phyloP scores from a whole-genome alignment of 2,113 vertebrate genomes.

The Oceanites oceanicus region DNA sequence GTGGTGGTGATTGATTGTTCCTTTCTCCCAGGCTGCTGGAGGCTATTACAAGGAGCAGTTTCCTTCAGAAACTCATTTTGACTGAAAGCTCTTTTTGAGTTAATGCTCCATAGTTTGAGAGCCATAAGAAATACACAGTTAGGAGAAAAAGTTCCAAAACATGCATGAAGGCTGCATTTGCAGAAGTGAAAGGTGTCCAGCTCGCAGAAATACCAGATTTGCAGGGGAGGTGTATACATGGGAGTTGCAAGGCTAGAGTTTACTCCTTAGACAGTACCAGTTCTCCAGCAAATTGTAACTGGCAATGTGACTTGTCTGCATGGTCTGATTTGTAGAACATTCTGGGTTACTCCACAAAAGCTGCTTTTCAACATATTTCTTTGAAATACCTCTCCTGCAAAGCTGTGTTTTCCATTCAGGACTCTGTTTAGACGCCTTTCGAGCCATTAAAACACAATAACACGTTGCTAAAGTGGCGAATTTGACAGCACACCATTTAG shows the following conservation, averaged over 20 bases:
- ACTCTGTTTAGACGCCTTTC: neutral
- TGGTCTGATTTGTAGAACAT: neutral
- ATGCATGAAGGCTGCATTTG: neutral
- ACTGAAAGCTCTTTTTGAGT: neutral
- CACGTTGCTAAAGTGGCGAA: neutral
- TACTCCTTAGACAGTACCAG: too few relatives aligned
- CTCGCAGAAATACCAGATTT: neutral
- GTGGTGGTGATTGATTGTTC: neutral
- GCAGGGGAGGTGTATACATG: accelerated
- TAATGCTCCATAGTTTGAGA: neutral
- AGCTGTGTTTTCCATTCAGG: neutral
- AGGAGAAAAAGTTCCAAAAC: neutral
- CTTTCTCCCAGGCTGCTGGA: neutral
- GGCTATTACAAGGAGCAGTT: neutral
- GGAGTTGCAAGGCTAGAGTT: neutral
- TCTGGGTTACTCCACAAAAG: neutral
- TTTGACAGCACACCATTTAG: neutral
- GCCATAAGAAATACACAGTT: neutral
- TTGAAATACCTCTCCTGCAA: neutral
- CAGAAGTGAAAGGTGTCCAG: neutral
- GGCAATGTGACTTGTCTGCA: neutral
- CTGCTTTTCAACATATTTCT: neutral
- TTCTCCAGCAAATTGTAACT: too few relatives aligned
- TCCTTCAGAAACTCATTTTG: neutral
- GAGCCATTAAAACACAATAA: neutral